phyloP scores from a whole-genome alignment of 2,888 invertebrate species.

The Keiferia lycopersicella region DNA sequence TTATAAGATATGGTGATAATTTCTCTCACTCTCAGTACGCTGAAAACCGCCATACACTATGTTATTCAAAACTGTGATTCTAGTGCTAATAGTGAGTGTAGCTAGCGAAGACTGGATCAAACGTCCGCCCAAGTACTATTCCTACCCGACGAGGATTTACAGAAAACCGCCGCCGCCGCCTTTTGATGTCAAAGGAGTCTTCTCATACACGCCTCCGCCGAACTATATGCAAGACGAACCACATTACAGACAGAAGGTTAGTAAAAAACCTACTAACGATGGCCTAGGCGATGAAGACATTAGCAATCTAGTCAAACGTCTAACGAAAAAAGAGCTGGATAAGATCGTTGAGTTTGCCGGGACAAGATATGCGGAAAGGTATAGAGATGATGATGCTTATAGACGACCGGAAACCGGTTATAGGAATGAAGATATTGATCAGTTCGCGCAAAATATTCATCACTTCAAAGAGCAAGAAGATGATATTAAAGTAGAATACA shows the following conservation, averaged over 20 bases:
- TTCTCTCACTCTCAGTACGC: conserved; percentile 66
- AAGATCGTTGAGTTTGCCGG: conserved; percentile 62
- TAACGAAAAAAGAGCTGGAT: conserved; percentile 68
- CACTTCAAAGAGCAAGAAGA: conserved; percentile 30
- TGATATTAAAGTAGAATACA: neutral
- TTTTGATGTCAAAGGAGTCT: conserved; percentile 45
- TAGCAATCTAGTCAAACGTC: conserved; percentile 61
- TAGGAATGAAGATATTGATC: conserved; percentile 33
- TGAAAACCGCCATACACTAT: conserved; percentile 33
- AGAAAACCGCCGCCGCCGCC: conserved; percentile 52
- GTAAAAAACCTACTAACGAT: conserved; percentile 55
- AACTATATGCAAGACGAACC: conserved; percentile 50
- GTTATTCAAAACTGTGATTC: conserved; percentile 31
- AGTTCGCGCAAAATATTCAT: conserved; percentile 33
- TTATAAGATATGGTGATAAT: conserved; percentile 61
- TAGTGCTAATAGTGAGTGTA: conserved; percentile 8
- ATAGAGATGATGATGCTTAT: conserved; percentile 15
- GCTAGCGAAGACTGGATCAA: conserved; percentile 47
- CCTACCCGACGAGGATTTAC: conserved; percentile 58
- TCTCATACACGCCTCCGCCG: conserved; percentile 66
- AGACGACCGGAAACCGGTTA: conserved; percentile 13
- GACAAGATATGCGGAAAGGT: conserved; percentile 36
- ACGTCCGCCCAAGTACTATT: conserved; percentile 62
- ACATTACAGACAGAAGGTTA: conserved; percentile 56
- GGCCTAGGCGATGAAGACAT: conserved; percentile 65